Evolutionary conservation across 2,888 invertebrate species (phyloP), one percentile per base, ranked within the genome.

Genomic region (Willowsia nigromaculata): DNA sequence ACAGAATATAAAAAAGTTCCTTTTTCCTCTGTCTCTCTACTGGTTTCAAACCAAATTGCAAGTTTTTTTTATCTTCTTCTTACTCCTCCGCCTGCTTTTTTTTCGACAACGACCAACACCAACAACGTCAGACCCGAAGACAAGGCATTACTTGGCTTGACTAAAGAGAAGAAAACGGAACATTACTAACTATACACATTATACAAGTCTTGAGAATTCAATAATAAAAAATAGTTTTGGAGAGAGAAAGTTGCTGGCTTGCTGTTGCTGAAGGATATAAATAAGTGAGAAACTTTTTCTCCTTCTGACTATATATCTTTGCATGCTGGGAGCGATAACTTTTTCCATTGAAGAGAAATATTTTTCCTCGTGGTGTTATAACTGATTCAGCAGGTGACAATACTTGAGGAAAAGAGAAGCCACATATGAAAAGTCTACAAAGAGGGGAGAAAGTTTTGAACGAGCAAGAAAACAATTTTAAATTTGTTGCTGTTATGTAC

Each of bases 361-460:
- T 76, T 30, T 47, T 56, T 27, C 15, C 76, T 71, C 11, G 18
- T 40, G 59, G 59, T 59, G 59, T 3, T n/a, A 68, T 68, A 68
- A 37, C 68, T 37, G 68, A 68, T 68, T 68, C 68, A 68, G 50
- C 80, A 80, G 80, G 80, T 80, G 80, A 80, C 80, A 59, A 80
- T 80, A 80, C 56, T 40, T 59, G 30, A 65, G 33, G 25, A 56
- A 33, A 4, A 50, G n/a, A 18, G 56, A 78, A 78, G 33, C 37
- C 78, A 56, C 33, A 76, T 9, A 30, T 50, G 53, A 78, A 37
- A 30, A 18, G 53, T 33, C 40, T 37, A 7, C 1, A 40, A 68
- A 22, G 27, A 40, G 18, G 13, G n/a, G 47, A 53, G 22, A 74
- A 74, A 74, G 71, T 71, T 71, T n/a, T 71, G 62, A 62, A 62